A percentile compares a stretch with the other conserved stretches of the same genome.
These are phyloP conservation scores for Struthidea cinerea DNA, from an alignment of 2,113 vertebrate species.

Conservation along the genomic window DNA sequence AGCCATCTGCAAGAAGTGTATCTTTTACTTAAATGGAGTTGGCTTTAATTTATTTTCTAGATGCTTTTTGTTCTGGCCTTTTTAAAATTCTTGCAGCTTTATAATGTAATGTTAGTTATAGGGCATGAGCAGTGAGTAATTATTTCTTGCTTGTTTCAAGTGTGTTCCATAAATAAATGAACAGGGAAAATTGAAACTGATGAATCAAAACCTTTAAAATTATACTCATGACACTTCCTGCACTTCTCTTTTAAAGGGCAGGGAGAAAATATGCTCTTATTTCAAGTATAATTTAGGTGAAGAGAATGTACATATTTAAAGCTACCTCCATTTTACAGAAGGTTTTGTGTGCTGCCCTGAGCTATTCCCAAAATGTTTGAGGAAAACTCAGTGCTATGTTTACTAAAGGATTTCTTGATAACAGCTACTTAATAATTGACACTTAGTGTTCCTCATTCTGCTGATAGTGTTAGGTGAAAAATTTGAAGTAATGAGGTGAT, in stretches of 20 bases:
- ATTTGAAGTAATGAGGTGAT: not conserved
- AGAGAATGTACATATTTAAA: not conserved
- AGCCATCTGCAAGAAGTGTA: not conserved
- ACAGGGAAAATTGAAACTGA: not conserved
- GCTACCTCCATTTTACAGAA: not conserved
- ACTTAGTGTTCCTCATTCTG: not conserved
- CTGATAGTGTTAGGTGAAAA: not conserved
- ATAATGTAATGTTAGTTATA: not conserved
- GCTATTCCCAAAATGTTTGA: not conserved
- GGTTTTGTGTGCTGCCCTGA: not conserved
- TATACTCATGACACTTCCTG: not conserved
- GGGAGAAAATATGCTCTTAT: not conserved
- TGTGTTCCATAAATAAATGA: not conserved
- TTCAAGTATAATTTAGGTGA: not conserved
- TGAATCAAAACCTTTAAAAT: not conserved
- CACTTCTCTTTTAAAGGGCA: not conserved
- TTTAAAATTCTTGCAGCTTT: not conserved
- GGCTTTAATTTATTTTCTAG: not conserved
- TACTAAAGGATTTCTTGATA: not conserved
- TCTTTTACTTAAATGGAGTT: not conserved
- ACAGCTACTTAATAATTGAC: conserved; percentile 5
- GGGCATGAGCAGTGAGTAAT: not conserved
- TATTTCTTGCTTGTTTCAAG: not conserved
- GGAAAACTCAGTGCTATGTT: not conserved
- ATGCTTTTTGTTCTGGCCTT: not conserved